Evolutionary conservation across 2,113 vertebrate genomes (phyloP).

Genomic region (Alaudala cheleensis): DNA sequence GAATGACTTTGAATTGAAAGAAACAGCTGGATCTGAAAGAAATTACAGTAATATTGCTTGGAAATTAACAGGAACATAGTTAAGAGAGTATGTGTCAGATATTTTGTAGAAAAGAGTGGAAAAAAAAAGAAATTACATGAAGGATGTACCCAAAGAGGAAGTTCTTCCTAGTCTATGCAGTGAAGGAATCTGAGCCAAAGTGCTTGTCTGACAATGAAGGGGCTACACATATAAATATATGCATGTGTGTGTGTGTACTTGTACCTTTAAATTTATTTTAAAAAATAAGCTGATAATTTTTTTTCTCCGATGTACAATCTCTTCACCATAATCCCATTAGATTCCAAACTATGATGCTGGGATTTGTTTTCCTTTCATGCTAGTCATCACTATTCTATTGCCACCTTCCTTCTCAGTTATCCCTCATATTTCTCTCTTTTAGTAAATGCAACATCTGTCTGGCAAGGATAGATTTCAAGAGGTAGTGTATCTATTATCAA

Average conservation of each 20-base stretch:
- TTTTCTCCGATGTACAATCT: background rate
- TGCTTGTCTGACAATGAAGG: background rate
- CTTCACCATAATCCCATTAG: background rate
- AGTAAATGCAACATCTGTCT: background rate
- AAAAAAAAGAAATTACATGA: background rate
- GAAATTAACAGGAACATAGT: background rate
- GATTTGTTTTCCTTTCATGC: background rate
- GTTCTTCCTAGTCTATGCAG: background rate
- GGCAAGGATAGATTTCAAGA: background rate
- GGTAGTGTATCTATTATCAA: background rate
- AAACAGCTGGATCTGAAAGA: background rate
- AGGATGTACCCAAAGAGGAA: background rate
- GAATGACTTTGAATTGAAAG: background rate
- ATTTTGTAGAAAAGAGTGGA: background rate
- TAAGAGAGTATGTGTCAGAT: background rate
- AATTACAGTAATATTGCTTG: background rate
- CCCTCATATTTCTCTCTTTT: background rate
- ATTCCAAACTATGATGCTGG: background rate
- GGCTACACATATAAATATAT: too few species aligned
- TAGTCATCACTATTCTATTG: background rate
- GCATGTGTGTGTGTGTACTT: fast-evolving
- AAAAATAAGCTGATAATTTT: background rate
- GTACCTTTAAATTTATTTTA: background rate
- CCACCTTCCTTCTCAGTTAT: background rate
- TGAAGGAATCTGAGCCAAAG: background rate